Conservation (phyloP, 2,888 invertebrate genomes). For the Drosophila algonquin region DNA sequence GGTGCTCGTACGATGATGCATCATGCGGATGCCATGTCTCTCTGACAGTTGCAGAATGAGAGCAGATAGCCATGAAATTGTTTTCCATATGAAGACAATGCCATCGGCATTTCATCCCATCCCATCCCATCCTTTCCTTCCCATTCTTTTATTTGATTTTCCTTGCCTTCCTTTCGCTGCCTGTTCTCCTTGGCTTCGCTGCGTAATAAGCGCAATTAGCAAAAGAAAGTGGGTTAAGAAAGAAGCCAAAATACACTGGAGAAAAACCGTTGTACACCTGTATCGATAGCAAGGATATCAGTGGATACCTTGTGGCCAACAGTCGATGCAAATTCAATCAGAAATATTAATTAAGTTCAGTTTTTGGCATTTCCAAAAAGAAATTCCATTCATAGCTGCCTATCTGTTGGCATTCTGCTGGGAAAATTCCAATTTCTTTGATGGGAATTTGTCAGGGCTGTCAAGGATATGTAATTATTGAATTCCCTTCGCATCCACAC, state of each 20-base stretch:
- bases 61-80: slow-evolving; percentile 52
- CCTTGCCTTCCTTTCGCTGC: background rate
- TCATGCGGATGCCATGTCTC: background rate
- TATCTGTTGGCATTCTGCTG: background rate
- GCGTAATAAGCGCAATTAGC: slow-evolving; percentile 41
- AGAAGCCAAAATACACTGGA: background rate
- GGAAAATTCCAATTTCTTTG: background rate
- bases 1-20: too few species aligned
- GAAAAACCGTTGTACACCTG: too few species aligned
- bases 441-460: background rate
- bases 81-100: slow-evolving; percentile 34
- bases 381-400: background rate
- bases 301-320: too few species aligned
- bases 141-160: slow-evolving; percentile 6
- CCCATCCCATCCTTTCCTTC: background rate
- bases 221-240: background rate
- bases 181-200: slow-evolving; percentile 18
- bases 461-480: background rate
- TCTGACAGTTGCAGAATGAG: too few species aligned
- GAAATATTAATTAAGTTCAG: too few species aligned
- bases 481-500: background rate
- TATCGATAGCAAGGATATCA: too few species aligned
- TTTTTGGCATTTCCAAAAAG: background rate
- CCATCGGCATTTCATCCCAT: slow-evolving; percentile 7
- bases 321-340: background rate